Conservation (phyloP, 2,797 vertebrate species). For the Paramormyrops hopkinsi region DNA sequence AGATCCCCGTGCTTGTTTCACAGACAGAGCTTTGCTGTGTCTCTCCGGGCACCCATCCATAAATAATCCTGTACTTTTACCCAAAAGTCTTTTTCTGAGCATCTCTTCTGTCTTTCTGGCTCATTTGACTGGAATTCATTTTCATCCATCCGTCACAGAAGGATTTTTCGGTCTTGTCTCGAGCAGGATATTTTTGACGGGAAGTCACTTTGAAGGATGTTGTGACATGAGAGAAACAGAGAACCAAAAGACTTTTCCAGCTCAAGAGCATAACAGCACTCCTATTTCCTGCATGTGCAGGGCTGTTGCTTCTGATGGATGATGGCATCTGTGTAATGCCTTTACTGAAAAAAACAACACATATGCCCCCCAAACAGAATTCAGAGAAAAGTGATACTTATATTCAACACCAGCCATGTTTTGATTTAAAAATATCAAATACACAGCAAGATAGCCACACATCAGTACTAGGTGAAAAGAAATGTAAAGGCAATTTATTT, state of each 20-base stretch:
- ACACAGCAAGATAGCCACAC: background rate
- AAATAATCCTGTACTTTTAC: background rate
- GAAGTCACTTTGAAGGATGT: background rate
- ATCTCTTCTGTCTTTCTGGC: background rate
- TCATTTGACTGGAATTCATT: conserved; percentile 3
- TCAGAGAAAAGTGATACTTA: background rate
- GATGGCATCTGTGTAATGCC: background rate
- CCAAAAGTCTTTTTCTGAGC: background rate
- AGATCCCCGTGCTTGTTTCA: background rate
- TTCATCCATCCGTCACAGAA: background rate
- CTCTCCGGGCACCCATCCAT: background rate
- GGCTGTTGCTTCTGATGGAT: background rate
- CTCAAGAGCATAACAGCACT: background rate
- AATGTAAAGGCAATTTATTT: background rate
- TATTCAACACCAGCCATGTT: background rate
- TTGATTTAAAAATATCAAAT: background rate
- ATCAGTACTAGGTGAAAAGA: background rate
- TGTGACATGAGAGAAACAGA: background rate
- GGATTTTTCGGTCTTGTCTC: background rate
- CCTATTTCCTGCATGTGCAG: background rate
- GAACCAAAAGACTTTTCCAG: background rate
- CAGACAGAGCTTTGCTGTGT: background rate
- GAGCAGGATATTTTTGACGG: background rate
- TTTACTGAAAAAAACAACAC: background rate
- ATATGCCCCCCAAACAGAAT: background rate